Percentiles rank a stretch among this genome's conserved stretches.
These are phyloP conservation scores for Apogon hyalosoma DNA, from an alignment of 2,797 vertebrate species.

Conservation along the genomic window DNA sequence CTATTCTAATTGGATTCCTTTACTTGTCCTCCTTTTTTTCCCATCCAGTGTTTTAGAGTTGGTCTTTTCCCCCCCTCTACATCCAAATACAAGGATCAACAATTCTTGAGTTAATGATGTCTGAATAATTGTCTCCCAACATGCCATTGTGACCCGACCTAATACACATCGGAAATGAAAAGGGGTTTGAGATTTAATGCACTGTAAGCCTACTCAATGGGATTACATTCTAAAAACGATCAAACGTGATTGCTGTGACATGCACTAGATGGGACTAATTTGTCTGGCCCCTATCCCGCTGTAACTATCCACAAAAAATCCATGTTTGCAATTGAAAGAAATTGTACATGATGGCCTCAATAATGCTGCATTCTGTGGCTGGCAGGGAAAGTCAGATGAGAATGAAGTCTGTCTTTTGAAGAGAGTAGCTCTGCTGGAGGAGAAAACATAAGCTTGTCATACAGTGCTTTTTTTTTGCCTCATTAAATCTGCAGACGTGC, in stretches of 20 bases:
- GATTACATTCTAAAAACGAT: constrained; percentile 71
- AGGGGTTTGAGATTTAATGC: constrained; percentile 63
- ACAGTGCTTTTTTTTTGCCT: constrained; percentile 73
- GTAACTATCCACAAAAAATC: constrained; percentile 38
- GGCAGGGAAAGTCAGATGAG: constrained; percentile 35
- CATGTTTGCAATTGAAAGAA: constrained; percentile 39
- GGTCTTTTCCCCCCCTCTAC: not conserved
- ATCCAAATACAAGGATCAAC: constrained; percentile 11
- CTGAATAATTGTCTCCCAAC: constrained; percentile 48
- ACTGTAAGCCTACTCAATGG: constrained; percentile 66
- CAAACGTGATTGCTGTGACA: constrained; percentile 66
- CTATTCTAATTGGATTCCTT: constrained; percentile 22
- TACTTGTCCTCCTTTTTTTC: not conserved
- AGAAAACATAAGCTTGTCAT: constrained; percentile 78
- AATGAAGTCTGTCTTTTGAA: constrained; percentile 56
- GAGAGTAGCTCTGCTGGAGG: constrained; percentile 65
- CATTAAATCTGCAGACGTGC: constrained; percentile 84
- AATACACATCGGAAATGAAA: constrained; percentile 61
- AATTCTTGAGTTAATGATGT: constrained; percentile 47
- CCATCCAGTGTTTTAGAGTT: not conserved
- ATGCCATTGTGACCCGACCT: constrained; percentile 38
- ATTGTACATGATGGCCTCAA: constrained; percentile 22
- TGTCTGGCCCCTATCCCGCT: constrained; percentile 38
- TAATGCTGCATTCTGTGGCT: constrained; percentile 24
- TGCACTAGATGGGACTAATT: constrained; percentile 54